Evolutionary conservation across 2,113 vertebrate genomes (phyloP).

Genomic region (Hassar affinis): DNA sequence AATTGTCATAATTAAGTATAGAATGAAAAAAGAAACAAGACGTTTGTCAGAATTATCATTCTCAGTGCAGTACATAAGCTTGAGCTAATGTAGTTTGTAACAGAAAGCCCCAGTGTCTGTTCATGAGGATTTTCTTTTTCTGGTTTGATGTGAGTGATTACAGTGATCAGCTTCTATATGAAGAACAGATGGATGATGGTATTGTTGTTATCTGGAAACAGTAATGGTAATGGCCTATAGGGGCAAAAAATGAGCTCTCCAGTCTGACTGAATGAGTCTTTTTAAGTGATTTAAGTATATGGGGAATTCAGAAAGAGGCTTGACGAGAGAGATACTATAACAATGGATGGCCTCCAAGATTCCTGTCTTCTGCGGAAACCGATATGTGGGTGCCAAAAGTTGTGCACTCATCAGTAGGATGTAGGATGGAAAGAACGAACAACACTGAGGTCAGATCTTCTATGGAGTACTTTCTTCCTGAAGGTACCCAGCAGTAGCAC

Average conservation of each 20-base stretch:
- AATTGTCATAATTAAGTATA: neutral
- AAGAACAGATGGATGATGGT: slow-evolving; percentile 62
- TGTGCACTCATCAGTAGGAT: slow-evolving; percentile 28
- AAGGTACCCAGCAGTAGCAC: neutral
- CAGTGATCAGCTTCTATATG: slow-evolving; percentile 55
- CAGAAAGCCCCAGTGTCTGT: slow-evolving; percentile 55
- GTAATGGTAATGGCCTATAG: slow-evolving; percentile 17
- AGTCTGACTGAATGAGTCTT: slow-evolving; percentile 26
- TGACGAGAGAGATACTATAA: slow-evolving; percentile 25
- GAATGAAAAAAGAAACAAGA: slow-evolving; percentile 50
- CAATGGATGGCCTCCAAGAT: slow-evolving; percentile 40
- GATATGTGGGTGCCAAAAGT: slow-evolving; percentile 45
- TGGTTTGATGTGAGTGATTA: slow-evolving; percentile 58
- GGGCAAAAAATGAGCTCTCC: slow-evolving; percentile 29
- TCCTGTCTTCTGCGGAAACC: slow-evolving; percentile 44
- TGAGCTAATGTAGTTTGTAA: slow-evolving; percentile 40
- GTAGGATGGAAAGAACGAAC: slow-evolving; percentile 20
- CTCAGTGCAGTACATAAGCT: slow-evolving; percentile 42
- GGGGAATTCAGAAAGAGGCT: slow-evolving; percentile 32
- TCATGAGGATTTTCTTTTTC: slow-evolving; percentile 50
- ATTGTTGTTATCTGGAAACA: slow-evolving; percentile 36
- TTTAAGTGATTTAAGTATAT: slow-evolving; percentile 51
- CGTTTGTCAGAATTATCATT: slow-evolving; percentile 58
- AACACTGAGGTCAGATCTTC: slow-evolving; percentile 22
- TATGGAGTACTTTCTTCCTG: neutral